These are phyloP conservation scores for Desmodus rotundus DNA, from an alignment of 2,113 vertebrate species.

Conservation along the genomic window DNA sequence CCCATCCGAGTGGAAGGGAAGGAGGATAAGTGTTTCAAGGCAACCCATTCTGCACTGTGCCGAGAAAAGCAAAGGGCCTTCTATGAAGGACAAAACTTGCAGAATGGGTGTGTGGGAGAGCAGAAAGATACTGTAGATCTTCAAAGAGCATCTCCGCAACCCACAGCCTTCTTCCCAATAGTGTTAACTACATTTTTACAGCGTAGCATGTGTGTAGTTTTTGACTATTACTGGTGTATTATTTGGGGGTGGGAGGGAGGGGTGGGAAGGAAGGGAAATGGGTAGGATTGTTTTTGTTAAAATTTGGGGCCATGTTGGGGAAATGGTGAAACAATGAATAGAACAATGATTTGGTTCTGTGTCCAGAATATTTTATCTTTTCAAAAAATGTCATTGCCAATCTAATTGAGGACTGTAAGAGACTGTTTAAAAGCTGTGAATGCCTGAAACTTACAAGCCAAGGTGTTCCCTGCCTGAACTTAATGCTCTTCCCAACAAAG, in stretches of 20 bases:
- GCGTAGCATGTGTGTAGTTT: constrained; percentile 82
- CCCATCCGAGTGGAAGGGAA: constrained; percentile 51
- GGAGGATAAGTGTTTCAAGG: constrained; percentile 50
- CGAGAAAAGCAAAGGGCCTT: constrained; percentile 70
- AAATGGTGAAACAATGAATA: constrained; percentile 43
- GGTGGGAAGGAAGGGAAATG: constrained; percentile 22
- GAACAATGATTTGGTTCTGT: constrained; percentile 48
- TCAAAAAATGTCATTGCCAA: constrained; percentile 51
- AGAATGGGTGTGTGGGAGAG: constrained; percentile 64
- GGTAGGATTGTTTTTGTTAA: constrained; percentile 47
- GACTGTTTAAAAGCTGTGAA: constrained; percentile 71
- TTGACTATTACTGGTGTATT: constrained; percentile 79
- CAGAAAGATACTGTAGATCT: constrained; percentile 74
- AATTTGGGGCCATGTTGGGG: constrained; percentile 37
- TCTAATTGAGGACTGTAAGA: constrained; percentile 53
- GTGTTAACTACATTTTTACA: constrained; percentile 81
- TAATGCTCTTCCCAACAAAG: constrained; percentile 29
- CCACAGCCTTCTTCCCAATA: constrained; percentile 77
- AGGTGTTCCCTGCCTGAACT: constrained; percentile 52
- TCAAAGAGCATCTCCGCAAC: constrained; percentile 79
- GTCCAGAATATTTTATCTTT: constrained; percentile 59
- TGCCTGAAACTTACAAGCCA: constrained; percentile 44
- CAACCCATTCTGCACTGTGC: constrained; percentile 46
- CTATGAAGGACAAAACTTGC: constrained; percentile 69
- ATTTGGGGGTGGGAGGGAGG: constrained; percentile 56